Conservation (phyloP, 2,113 vertebrate genomes). For the Recurvirostra avosetta region DNA sequence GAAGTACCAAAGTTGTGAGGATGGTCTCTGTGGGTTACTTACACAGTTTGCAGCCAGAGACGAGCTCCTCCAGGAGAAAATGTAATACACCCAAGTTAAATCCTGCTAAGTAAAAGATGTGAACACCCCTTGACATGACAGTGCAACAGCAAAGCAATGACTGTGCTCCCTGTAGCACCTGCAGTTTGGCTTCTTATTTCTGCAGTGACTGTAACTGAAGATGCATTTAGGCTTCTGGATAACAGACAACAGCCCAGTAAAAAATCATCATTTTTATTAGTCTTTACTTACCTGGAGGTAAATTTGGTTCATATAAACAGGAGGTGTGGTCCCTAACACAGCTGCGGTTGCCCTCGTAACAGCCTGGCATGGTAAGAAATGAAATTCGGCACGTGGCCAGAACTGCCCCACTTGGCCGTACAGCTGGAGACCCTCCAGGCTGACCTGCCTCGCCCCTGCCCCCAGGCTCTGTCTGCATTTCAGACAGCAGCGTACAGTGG, state of each 20-base stretch:
- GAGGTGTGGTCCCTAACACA: not conserved
- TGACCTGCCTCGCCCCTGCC: not conserved
- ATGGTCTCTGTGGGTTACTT: not conserved
- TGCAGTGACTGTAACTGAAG: not conserved
- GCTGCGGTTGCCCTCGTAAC: not conserved
- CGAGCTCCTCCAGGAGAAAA: not conserved
- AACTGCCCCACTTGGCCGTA: accelerated
- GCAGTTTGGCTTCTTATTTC: not conserved
- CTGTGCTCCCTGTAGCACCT: not conserved
- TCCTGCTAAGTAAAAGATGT: not conserved
- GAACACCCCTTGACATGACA: not conserved
- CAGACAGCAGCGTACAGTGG: not conserved
- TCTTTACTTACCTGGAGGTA: not conserved
- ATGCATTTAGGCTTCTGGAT: not conserved
- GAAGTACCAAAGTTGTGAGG: not conserved
- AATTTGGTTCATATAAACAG: not conserved
- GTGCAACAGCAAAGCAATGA: not conserved
- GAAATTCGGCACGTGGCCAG: not conserved
- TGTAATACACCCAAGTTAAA: not conserved
- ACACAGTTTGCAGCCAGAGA: not conserved
- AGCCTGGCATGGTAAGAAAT: not conserved
- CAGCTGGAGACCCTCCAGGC: not conserved
- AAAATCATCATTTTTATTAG: not conserved
- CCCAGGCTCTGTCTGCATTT: not conserved
- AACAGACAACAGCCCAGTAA: not conserved